Percentiles rank a stretch among this genome's conserved stretches.
Conservation (phyloP, 1,140 invertebrate genomes). For the Ditylenchus dipsaci region DNA sequence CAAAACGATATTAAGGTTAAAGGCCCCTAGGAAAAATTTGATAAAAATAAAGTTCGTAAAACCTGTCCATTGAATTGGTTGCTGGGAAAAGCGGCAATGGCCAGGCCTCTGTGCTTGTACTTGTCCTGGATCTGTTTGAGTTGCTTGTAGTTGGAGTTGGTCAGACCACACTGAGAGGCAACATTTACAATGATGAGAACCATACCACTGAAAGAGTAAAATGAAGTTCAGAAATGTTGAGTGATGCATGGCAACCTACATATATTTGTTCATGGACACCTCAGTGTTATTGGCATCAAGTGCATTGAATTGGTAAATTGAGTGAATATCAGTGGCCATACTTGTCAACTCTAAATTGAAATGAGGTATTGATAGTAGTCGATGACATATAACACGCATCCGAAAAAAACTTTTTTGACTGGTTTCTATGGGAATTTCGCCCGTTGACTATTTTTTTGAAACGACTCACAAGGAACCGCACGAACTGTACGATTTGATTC, state of each 20-base stretch:
- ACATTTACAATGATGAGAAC: constrained; percentile 45
- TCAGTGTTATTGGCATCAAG: constrained; percentile 62
- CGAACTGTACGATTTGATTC: too few relatives aligned
- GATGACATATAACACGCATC: too few relatives aligned
- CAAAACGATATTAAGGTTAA: neutral
- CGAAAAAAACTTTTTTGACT: too few relatives aligned
- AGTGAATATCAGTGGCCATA: too few relatives aligned
- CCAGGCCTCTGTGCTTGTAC: constrained; percentile 39
- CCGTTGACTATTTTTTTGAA: too few relatives aligned
- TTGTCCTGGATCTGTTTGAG: constrained; percentile 41
- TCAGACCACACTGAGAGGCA: constrained; percentile 41
- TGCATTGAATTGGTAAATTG: too few relatives aligned
- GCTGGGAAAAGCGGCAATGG: constrained; percentile 44
- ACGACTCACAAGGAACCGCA: too few relatives aligned
- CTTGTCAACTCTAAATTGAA: too few relatives aligned
- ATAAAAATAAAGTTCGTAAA: neutral
- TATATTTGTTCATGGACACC: constrained; percentile 62
- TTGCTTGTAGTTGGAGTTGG: constrained; percentile 37
- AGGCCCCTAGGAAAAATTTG: neutral
- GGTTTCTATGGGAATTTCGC: too few relatives aligned
- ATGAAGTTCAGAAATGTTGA: neutral
- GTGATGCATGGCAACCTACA: constrained; percentile 43
- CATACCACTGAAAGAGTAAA: constrained; percentile 30
- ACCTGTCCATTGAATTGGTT: constrained; percentile 28
- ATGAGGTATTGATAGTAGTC: too few relatives aligned